Percentiles rank a stretch among this genome's conserved stretches.
Evolutionary conservation across 2,113 vertebrate genomes (phyloP).

Genomic region (Oryzias curvinotus): DNA sequence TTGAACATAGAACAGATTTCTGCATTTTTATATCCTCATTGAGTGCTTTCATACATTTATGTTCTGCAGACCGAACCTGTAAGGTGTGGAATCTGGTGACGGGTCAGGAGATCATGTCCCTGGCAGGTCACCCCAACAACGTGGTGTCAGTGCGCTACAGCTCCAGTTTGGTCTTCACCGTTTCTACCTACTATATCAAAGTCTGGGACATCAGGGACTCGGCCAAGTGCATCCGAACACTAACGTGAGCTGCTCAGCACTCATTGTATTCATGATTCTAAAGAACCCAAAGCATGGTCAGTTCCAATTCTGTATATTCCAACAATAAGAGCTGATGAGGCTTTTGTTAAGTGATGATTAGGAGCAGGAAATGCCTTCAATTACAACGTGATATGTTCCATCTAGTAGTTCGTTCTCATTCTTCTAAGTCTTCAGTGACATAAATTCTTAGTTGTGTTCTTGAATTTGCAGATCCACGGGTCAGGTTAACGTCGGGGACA

Average conservation of each 20-base stretch:
- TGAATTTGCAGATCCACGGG: slow-evolving; percentile 85
- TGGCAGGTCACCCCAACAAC: slow-evolving; percentile 84
- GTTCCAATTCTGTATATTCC: not conserved
- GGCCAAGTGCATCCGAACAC: slow-evolving; percentile 91
- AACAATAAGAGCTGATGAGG: not conserved
- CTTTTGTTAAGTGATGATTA: not conserved
- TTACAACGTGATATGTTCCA: too few relatives aligned
- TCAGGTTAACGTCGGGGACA: slow-evolving; percentile 86
- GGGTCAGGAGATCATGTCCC: slow-evolving; percentile 97
- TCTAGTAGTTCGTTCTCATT: not conserved
- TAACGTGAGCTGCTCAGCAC: slow-evolving; percentile 84
- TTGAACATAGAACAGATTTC: too few relatives aligned
- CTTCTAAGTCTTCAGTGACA: not conserved
- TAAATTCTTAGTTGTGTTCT: not conserved
- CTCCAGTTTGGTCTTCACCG: slow-evolving; percentile 94
- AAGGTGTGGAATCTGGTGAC: slow-evolving; percentile 99
- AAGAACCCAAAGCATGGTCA: not conserved
- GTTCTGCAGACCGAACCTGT: slow-evolving; percentile 88
- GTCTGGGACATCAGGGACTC: slow-evolving; percentile 99
- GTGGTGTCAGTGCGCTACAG: slow-evolving; percentile 96
- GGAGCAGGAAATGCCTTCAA: not conserved
- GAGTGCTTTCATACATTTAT: slow-evolving; percentile 10
- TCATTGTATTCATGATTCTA: not conserved
- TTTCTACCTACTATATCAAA: slow-evolving; percentile 96
- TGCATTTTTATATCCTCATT: too few relatives aligned